Percentiles rank a stretch among this genome's conserved stretches.
phyloP scores from a whole-genome alignment of 2,113 vertebrate genomes.

The Ibidorhyncha struthersii region DNA sequence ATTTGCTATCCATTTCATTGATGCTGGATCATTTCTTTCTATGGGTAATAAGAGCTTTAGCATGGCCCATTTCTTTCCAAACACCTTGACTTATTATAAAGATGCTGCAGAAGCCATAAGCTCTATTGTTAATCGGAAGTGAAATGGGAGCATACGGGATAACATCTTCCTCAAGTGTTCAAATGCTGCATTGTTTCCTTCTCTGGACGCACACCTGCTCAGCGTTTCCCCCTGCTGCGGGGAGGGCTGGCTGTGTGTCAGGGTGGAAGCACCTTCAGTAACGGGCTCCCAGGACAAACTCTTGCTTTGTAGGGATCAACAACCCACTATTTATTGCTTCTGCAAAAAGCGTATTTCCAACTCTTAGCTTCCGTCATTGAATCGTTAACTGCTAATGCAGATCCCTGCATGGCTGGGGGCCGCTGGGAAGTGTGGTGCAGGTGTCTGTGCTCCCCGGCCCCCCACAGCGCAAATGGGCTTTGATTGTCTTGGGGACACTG shows the following conservation, averaged over 20 bases:
- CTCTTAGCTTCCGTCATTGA: not conserved
- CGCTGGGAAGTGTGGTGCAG: not conserved
- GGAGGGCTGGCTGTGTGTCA: accelerated
- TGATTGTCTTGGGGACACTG: not conserved
- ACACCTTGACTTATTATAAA: not conserved
- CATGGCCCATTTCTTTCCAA: not conserved
- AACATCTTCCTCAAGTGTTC: not conserved
- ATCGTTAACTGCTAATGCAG: not conserved
- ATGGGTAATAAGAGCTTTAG: not conserved
- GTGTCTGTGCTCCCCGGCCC: accelerated
- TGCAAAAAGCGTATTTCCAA: not conserved
- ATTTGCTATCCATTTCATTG: not conserved
- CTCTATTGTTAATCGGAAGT: not conserved
- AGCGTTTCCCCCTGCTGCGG: accelerated
- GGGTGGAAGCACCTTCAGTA: not conserved
- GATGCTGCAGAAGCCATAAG: not conserved
- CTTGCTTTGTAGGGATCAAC: not conserved
- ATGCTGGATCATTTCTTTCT: not conserved
- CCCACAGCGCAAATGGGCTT: accelerated
- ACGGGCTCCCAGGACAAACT: not conserved
- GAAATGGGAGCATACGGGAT: not conserved
- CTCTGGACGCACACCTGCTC: accelerated
- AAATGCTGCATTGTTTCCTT: accelerated
- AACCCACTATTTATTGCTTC: not conserved
- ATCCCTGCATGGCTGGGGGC: accelerated